Base-by-base conservation (phyloP, 1,140 invertebrate genomes). In the Acromyrmex echinatior region DNA sequence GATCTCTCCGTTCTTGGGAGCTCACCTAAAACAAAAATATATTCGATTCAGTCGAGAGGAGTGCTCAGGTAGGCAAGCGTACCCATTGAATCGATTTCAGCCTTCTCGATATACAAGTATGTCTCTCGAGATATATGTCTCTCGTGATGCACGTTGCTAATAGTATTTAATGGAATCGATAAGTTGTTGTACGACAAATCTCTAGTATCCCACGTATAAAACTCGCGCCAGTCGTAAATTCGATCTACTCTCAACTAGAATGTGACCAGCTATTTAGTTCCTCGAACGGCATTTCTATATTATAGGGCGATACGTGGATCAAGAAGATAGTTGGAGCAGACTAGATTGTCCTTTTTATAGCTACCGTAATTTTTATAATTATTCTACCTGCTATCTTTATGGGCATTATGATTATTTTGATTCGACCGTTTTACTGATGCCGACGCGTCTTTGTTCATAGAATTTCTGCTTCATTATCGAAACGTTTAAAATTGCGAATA, bases 141-240 rank as follows among this genome's bases (percentile, higher is more conserved):
- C 12, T 51, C 12, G 10, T 25, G 56, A 31, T 45, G 31, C 80
- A 51, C 51, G 51, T 80, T 16, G 82, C 88, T 93, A 92, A 92
- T 93, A 91, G 90, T 88, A 71, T 58, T 90, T 92, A 92, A 92
- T 93, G 92, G 92, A 92, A 91, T 92, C 92, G 91, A 93, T 93
- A 92, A 92, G 86, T 92, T 87, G 89, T 88, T 87, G 91, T 88
- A 86, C 89, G 86, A 92, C 90, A 91, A 92, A 92, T 92, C 87
- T 88, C 71, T 49, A 80, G 68, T 78, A 80, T 87, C 63, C 60
- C 21, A 56, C 39, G 21, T 78, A 84, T 84, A 77, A 89, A 85
- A 68, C 79, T 78, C 76, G 68, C 53, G 53, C 6, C 58, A 21
- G 70, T 91, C 82, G 56, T 92, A 92, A 92, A 91, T 91, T 92